A percentile compares a stretch with the other conserved stretches of the same genome.
Conservation (phyloP, 1,140 invertebrate genomes). For the Drosophila baimaii region DNA sequence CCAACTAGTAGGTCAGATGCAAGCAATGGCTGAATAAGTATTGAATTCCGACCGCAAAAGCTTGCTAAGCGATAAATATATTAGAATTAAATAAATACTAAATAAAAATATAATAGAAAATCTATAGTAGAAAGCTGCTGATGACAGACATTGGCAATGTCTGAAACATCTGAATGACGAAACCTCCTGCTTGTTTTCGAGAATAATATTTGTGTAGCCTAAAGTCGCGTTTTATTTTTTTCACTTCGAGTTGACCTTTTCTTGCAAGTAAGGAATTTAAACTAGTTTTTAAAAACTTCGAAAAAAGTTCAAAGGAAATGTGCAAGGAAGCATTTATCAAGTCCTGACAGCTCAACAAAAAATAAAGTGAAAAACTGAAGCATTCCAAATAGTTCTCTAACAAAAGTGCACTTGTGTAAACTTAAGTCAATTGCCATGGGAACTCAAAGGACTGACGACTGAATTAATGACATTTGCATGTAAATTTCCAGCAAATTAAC, state of each 20-base stretch:
- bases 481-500: slow-evolving; percentile 65
- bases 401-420: not conserved
- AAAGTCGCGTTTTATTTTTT: not conserved
- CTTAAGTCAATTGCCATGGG: slow-evolving; percentile 18
- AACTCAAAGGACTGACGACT: slow-evolving; percentile 21
- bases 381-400: not conserved
- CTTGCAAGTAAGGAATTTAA: not conserved
- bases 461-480: slow-evolving; percentile 76
- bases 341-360: not conserved
- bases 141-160: not conserved
- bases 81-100: no score
- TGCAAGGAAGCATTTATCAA: not conserved
- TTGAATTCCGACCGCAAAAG: no score
- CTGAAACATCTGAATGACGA: not conserved
- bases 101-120: no score
- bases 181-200: not conserved
- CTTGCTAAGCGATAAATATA: no score
- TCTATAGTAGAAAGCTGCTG: not conserved
- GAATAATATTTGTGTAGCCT: not conserved
- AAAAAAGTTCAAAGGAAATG: no score
- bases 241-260: not conserved
- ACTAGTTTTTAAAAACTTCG: not conserved
- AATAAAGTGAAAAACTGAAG: no score
- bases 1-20: no score
- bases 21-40: no score